Evolutionary conservation across 92 coral and sea anemone species (phyloP).

Genomic region (Hydrozoanthus gracilis): DNA sequence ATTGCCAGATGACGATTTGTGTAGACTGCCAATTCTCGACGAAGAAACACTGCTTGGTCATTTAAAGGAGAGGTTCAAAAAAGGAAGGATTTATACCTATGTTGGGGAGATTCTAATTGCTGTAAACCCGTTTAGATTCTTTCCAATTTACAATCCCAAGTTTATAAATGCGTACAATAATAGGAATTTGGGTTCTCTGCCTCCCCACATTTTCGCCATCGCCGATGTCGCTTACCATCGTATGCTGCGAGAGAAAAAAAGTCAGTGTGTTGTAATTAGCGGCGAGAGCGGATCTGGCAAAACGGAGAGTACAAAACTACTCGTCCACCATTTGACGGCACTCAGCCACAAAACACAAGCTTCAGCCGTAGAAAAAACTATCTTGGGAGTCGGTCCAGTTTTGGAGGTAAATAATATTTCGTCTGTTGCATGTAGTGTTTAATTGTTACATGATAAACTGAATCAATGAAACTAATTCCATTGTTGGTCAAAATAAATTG

Average conservation of each 20-base stretch:
- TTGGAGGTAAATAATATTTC: slow-evolving; percentile 77
- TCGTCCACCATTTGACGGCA: slow-evolving; percentile 97
- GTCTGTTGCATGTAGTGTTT: too few relatives aligned
- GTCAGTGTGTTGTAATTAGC: slow-evolving; percentile 96
- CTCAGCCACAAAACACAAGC: slow-evolving; percentile 90
- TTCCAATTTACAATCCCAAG: slow-evolving; percentile 99
- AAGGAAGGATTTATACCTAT: slow-evolving; percentile 93
- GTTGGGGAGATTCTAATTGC: slow-evolving; percentile 98
- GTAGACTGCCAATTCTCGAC: slow-evolving; percentile 85
- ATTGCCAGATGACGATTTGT: slow-evolving; percentile 91
- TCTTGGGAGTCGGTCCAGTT: slow-evolving; percentile 97
- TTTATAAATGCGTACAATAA: slow-evolving; percentile 88
- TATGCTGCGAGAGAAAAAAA: slow-evolving; percentile 90
- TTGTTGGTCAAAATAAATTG: not conserved
- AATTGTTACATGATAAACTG: not conserved
- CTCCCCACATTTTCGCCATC: slow-evolving; percentile 98
- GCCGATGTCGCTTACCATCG: slow-evolving; percentile 98
- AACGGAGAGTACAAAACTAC: slow-evolving; percentile 95
- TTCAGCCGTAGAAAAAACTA: slow-evolving; percentile 93
- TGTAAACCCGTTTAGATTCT: slow-evolving; percentile 96
- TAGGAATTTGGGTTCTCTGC: slow-evolving; percentile 89
- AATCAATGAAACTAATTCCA: slow-evolving; percentile 13
- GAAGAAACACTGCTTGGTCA: slow-evolving; percentile 89
- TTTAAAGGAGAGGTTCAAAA: slow-evolving; percentile 83
- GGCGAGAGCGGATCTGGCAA: slow-evolving; percentile 99